Conservation (phyloP, 2,888 invertebrate genomes). For the Stegana nigrithorax region DNA sequence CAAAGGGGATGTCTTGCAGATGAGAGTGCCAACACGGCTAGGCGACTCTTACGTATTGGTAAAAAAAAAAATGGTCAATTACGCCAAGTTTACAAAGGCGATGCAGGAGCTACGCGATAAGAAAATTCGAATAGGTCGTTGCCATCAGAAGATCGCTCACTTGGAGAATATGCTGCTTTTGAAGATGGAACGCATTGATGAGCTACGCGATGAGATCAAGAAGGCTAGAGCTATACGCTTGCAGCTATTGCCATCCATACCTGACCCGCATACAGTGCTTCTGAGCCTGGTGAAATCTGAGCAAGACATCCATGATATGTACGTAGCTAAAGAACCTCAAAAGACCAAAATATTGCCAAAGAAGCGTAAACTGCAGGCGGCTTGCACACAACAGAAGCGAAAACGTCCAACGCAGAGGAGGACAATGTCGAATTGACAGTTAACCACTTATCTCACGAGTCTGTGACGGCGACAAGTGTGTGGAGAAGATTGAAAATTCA, state of each 20-base stretch:
- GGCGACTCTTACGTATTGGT: conserved; percentile 28
- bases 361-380: too few species aligned
- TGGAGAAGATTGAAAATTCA: too few species aligned
- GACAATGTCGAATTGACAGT: too few species aligned
- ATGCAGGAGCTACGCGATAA: conserved; percentile 35
- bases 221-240: background rate
- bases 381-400: too few species aligned
- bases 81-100: conserved; percentile 46
- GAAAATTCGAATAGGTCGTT: conserved; percentile 32
- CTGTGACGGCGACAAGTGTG: too few species aligned
- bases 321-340: too few species aligned
- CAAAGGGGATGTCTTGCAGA: background rate
- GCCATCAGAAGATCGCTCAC: conserved; percentile 40
- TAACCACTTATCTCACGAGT: too few species aligned
- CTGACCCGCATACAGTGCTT: too few species aligned
- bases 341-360: too few species aligned
- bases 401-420: too few species aligned
- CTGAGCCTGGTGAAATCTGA: too few species aligned
- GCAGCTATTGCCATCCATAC: background rate
- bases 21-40: conserved; percentile 19
- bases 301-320: too few species aligned
- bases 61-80: conserved; percentile 49
- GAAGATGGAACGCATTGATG: conserved; percentile 49
- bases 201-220: conserved; percentile 33
- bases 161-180: conserved; percentile 49